Evolutionary conservation across 1,140 invertebrate genomes (phyloP).

Genomic region (Drosophila oshimai): DNA sequence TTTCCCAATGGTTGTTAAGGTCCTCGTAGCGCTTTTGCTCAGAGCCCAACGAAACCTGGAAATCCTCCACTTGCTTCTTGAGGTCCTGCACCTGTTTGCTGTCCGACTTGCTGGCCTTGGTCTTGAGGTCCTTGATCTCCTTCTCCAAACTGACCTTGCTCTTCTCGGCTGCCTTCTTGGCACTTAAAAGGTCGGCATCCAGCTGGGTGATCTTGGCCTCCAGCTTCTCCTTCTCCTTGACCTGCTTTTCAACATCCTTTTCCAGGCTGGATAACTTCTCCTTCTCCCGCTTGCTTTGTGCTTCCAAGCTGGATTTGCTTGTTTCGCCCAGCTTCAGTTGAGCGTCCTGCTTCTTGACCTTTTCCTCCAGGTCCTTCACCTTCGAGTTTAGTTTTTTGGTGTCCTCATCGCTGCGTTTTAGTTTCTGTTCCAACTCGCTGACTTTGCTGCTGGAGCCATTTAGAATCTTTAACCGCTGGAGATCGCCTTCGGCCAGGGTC

Average conservation of each 20-base stretch:
- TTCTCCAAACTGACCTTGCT: slow-evolving; percentile 82
- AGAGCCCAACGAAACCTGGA: slow-evolving; percentile 86
- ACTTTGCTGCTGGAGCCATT: slow-evolving; percentile 53
- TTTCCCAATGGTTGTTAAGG: slow-evolving; percentile 90
- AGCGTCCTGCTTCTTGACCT: slow-evolving; percentile 72
- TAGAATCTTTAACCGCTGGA: slow-evolving; percentile 61
- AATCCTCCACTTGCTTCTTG: slow-evolving; percentile 85
- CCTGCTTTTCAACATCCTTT: slow-evolving; percentile 86
- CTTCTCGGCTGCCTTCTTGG: slow-evolving; percentile 84
- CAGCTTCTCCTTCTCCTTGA: slow-evolving; percentile 78
- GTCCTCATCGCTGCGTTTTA: slow-evolving; percentile 74
- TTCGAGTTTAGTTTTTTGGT: slow-evolving; percentile 59
- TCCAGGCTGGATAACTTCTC: slow-evolving; percentile 87
- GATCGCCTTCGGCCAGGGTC: slow-evolving; percentile 60
- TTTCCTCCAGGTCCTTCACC: slow-evolving; percentile 76
- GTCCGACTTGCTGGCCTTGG: slow-evolving; percentile 82
- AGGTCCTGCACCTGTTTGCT: slow-evolving; percentile 86
- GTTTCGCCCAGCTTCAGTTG: slow-evolving; percentile 67
- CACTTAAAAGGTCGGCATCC: slow-evolving; percentile 84
- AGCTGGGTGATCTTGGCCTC: slow-evolving; percentile 67
- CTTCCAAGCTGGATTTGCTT: slow-evolving; percentile 55
- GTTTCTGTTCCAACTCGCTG: slow-evolving; percentile 69
- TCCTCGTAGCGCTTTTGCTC: slow-evolving; percentile 91
- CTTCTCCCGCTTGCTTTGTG: slow-evolving; percentile 70
- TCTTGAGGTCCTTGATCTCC: slow-evolving; percentile 84